Percentiles rank a stretch among this genome's conserved stretches.
Evolutionary conservation across 1,140 invertebrate genomes (phyloP).

Genomic region (Ditylenchus dipsaci): DNA sequence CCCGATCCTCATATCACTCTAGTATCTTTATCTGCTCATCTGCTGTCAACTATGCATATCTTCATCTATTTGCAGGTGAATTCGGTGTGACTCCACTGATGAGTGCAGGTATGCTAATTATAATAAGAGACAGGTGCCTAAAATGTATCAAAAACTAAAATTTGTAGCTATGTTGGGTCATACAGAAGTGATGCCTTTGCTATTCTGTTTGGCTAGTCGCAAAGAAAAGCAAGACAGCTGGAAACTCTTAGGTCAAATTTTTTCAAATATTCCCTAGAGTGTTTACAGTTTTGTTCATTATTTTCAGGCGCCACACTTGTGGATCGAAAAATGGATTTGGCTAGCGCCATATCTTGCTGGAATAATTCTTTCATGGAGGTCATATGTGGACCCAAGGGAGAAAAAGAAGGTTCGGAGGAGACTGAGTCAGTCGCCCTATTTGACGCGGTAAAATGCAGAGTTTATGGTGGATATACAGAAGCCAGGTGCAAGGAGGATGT

Average conservation of each 20-base stretch:
- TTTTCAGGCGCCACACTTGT: conserved; percentile 34
- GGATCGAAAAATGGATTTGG: conserved; percentile 44
- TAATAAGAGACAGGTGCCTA: too few relatives aligned
- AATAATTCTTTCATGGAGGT: conserved; percentile 14
- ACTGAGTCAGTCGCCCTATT: conserved; percentile 13
- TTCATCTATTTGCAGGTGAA: conserved; percentile 63
- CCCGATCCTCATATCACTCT: too few relatives aligned
- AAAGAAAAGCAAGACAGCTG: conserved; percentile 34
- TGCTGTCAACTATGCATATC: too few relatives aligned
- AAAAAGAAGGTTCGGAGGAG: conserved; percentile 2
- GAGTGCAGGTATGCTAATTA: conserved; percentile 60
- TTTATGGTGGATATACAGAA: conserved; percentile 35
- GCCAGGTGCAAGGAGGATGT: conserved; percentile 18
- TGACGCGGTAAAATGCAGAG: conserved; percentile 10
- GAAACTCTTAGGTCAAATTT: conserved; percentile 34
- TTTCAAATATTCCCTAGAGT: too few relatives aligned
- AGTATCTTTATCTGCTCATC: too few relatives aligned
- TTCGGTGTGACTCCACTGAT: conserved; percentile 90
- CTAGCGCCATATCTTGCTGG: conserved; percentile 28
- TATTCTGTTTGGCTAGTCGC: conserved; percentile 10
- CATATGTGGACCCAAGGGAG: conserved; percentile 9
- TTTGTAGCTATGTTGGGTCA: conserved; percentile 27
- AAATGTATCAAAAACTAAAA: too few relatives aligned
- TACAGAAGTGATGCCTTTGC: conserved; percentile 22
- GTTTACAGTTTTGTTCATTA: neutral